Conservation (phyloP, 2,888 invertebrate species). For the Drosophila rubida region DNA sequence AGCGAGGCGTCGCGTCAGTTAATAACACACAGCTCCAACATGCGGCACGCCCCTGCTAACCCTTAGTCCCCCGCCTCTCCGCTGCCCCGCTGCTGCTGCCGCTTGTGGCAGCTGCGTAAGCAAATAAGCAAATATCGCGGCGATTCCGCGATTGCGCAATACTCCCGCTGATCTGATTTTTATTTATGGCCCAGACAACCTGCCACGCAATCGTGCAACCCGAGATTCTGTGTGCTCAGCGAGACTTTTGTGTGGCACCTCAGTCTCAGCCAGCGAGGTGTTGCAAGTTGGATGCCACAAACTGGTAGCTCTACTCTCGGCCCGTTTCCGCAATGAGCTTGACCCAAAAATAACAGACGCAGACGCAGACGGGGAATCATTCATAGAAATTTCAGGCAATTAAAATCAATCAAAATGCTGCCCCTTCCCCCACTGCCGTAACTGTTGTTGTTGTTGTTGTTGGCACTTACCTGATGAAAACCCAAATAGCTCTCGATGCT, state of each 20-base stretch:
- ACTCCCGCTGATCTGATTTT: slow-evolving; percentile 83
- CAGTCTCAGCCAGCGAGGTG: slow-evolving; percentile 5
- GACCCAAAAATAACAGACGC: slow-evolving; percentile 61
- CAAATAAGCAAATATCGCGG: slow-evolving; percentile 58
- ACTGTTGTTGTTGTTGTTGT: slow-evolving; percentile 16
- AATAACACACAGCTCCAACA: slow-evolving; percentile 16
- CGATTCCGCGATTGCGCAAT: slow-evolving; percentile 81
- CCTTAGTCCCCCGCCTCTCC: neutral
- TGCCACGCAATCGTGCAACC: slow-evolving; percentile 30
- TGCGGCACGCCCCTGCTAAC: slow-evolving; percentile 16
- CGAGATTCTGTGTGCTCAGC: slow-evolving; percentile 35
- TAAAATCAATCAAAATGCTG: slow-evolving; percentile 73
- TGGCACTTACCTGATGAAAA: slow-evolving; percentile 97
- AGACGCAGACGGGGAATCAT: slow-evolving; percentile 22
- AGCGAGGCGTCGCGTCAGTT: slow-evolving; percentile 50
- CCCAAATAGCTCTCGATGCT: slow-evolving; percentile 99
- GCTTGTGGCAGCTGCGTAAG: slow-evolving; percentile 53
- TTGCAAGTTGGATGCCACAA: slow-evolving; percentile 6
- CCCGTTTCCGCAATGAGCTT: slow-evolving; percentile 61
- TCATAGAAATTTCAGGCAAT: slow-evolving; percentile 60
- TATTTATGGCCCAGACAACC: slow-evolving; percentile 74
- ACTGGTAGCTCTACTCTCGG: slow-evolving; percentile 19
- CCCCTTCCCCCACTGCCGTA: slow-evolving; percentile 1
- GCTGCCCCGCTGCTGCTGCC: neutral
- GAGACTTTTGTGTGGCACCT: slow-evolving; percentile 1